Evolutionary conservation across 2,113 vertebrate species (phyloP).

Genomic region (Pongo abelii): DNA sequence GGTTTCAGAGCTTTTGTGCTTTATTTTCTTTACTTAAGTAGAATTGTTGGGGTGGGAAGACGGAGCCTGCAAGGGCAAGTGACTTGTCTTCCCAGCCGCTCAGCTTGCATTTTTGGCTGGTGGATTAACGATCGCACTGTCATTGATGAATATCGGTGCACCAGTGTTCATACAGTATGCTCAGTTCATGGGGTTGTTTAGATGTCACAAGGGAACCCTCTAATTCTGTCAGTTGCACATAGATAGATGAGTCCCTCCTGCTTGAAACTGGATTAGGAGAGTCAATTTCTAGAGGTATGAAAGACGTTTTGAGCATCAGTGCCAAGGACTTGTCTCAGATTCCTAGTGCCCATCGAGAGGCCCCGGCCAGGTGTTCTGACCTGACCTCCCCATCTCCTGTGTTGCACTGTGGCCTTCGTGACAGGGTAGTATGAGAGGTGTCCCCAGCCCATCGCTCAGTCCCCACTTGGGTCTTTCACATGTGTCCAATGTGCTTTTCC

Average conservation of each 20-base stretch:
- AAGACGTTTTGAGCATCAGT: neutral
- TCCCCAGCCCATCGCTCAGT: too few species aligned
- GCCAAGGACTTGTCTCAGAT: neutral
- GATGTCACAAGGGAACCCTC: neutral
- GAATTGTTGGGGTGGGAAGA: too few species aligned
- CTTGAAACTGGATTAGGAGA: neutral
- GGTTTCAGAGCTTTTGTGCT: neutral
- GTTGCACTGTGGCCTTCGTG: too few species aligned
- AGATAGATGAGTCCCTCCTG: neutral
- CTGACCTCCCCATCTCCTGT: neutral
- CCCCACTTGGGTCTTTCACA: neutral
- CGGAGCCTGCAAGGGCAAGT: neutral
- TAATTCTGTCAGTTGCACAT: neutral
- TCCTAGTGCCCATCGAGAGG: neutral
- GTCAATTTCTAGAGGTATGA: neutral
- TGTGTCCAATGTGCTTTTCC: too few species aligned
- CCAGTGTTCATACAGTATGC: neutral
- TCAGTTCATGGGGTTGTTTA: neutral
- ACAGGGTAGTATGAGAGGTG: neutral
- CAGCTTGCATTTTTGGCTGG: neutral
- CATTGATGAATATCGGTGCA: neutral
- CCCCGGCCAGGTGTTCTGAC: neutral
- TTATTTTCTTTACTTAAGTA: neutral
- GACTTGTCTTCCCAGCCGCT: neutral
- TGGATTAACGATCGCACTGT: fast-evolving